Base-by-base conservation (phyloP, 2,888 invertebrate genomes). In the Eupithecia vulgata region DNA sequence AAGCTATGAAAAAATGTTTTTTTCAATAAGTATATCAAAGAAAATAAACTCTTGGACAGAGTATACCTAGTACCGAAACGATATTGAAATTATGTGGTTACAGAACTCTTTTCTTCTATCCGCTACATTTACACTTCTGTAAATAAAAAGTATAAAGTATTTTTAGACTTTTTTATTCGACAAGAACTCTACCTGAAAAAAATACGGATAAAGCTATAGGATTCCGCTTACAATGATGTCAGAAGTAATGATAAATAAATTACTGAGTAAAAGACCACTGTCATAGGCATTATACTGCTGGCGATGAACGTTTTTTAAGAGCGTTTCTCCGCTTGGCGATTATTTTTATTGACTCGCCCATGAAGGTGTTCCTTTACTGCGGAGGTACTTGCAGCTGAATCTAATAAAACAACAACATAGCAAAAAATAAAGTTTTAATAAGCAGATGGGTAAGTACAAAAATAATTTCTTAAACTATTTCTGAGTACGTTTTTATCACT, bases 91-190 rank as follows among this genome's bases (percentile, higher is more conserved):
- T 82, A 82, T 84, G 82, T 85, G 81, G 80, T 83, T 80, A 83
- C 81, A 72, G 70, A 82, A 81, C 83, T 81, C 80, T 80, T 4
- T 85, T 85, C 84, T 81, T 86, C 82, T 85, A 83, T 85, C 84
- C 81, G 87, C 87, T 88, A 84, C 48, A 83, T 90, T 88, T 90
- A 88, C 88, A 90, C 83, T 87, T 88, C 85, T 90, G 90, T 90
- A 90, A 91, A 91, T 90, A 90, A 90, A 90, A 59, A 68, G 42
- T 68, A 72, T 68, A 68, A 68, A 71, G 45, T 81, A 84, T 84
- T 84, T 82, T 81, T 83, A 84, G 84, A 75, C 78, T 76, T 37
- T 68, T 73, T 70, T 76, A 68, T 68, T 81, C 82, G 77, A 76
- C 75, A 79, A 77, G 76, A 42, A 35, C 15, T 15, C 25, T 25